Base-by-base conservation (phyloP, 2,888 invertebrate species). In the Agriopis aurantiaria region DNA sequence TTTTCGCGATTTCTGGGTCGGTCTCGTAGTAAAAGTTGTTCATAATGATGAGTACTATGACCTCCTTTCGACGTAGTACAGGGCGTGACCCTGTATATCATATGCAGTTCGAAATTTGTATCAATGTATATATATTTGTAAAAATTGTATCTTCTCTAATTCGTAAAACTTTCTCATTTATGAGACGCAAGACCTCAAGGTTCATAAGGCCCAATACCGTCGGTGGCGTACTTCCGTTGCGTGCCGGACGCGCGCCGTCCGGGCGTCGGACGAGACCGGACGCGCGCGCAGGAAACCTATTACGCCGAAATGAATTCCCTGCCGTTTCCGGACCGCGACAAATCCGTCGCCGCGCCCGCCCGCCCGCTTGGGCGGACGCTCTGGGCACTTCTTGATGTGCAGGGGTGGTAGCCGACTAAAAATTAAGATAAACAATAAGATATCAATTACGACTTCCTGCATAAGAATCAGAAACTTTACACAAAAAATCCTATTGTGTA, bases 281-380 rank as follows among this genome's bases (percentile, higher is more conserved):
- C 88, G 88, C 85, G 82, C 82, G 87, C 85, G 86, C 93, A 90
- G 93, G 93, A 93, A 92, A 91, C 92, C 90, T 93, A 94, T 93
- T 93, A 93, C 93, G 93, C 92, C 92, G 92, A 92, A 94, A 94
- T 93, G 92, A 93, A 93, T 93, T 92, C 90, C 86, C 88, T 86
- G 88, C 87, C 89, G 92, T 92, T 92, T 93, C 93, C 93, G 92
- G 91, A 77, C 88, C 86, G 87, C 89, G 92, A 89, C 89, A 89
- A 90, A 91, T 90, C 91, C 91, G 85, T 82, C 87, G 85, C 83
- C 85, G 85, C 87, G 80, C 87, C 86, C 83, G 82, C 82, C 83
- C 89, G 83, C 88, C 90, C 88, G 86, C 89, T 86, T 0, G 33
- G 33, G 89, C 87, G n/a, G 49, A 65, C 60, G 69, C 91, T 87